Base-by-base conservation (phyloP, 2,113 vertebrate species). In the Dascyllus trimaculatus region DNA sequence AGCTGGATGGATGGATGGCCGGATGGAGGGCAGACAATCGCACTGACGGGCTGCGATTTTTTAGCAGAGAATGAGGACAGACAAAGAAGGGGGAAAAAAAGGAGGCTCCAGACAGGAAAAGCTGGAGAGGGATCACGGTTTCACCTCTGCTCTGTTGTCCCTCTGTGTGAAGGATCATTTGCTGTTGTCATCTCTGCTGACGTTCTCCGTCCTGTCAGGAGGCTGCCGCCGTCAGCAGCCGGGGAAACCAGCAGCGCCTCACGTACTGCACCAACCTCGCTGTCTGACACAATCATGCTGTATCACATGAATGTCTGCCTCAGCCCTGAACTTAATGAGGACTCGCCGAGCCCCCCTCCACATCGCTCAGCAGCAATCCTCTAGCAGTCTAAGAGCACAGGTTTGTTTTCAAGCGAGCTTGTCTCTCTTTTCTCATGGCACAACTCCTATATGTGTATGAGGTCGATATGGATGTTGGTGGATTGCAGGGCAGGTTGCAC, bases 111-210 rank as follows among this genome's bases (percentile, higher is more conserved):
- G 66, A 67, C 17, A 21, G 11, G 64, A 25, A 48, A 53, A 65
- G 38, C 45, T 65, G 29, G 18, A 72, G 52, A 32, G 10, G 14
- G 63, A 81, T 83, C 69, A 45, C 1, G 2, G 51, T 21, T 74
- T 66, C 72, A 77, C 70, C 60, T 53, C 63, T 75, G 63, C 69
- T 76, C 66, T 52, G 62, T 79, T 76, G 58, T 75, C 26, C 35
- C 40, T 68, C 40, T 57, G 65, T 70, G 59, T 53, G 63, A 56
- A 48, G 24, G 63, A 87, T 78, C 54, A 52, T 81, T 80, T 74
- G 68, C 76, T 40, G 68, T 54, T 61, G 77, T 78, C 81, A 61
- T 82, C 74, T 79, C 71, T 24, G 21, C 75, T 75, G 58, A 75
- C 11, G 49, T 63, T 18, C 46, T 53, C 62, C 54, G 7, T 76